phyloP scores from a whole-genome alignment of 2,113 vertebrate species.

The Eclectus roratus region DNA sequence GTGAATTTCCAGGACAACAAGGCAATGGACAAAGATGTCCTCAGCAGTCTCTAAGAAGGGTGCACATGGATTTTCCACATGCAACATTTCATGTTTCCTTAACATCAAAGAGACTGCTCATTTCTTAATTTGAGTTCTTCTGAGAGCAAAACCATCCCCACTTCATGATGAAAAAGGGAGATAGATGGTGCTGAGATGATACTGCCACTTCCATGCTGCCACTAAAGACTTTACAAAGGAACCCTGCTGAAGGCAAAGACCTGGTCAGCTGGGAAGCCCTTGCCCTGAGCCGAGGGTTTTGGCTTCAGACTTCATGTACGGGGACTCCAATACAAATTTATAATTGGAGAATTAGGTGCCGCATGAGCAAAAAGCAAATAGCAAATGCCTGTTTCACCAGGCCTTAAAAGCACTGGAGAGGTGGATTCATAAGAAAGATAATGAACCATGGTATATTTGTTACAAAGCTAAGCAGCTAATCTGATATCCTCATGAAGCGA shows the following conservation, averaged over 20 bases:
- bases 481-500: not conserved
- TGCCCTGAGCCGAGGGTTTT: not conserved
- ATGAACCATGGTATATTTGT: conserved; percentile 38
- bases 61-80: not conserved
- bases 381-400: not conserved
- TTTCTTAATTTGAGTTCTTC: not conserved
- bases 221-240: not conserved
- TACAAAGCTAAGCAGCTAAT: conserved; percentile 43
- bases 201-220: not conserved
- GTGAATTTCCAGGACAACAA: not conserved
- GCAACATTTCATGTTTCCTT: not conserved
- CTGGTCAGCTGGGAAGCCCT: not conserved
- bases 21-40: not conserved
- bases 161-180: not conserved
- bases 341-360: not conserved
- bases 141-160: not conserved
- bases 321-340: not conserved
- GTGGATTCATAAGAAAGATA: conserved; percentile 36
- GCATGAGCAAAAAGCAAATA: not conserved
- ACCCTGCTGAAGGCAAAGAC: not conserved
- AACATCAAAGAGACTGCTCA: not conserved
- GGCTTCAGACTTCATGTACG: fast-evolving
- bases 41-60: not conserved
- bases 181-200: not conserved
- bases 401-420: conserved; percentile 22